Percentiles rank a stretch among this genome's conserved stretches.
These are phyloP conservation scores for Pterocles gutturalis DNA, from an alignment of 2,113 vertebrate species.

Conservation along the genomic window DNA sequence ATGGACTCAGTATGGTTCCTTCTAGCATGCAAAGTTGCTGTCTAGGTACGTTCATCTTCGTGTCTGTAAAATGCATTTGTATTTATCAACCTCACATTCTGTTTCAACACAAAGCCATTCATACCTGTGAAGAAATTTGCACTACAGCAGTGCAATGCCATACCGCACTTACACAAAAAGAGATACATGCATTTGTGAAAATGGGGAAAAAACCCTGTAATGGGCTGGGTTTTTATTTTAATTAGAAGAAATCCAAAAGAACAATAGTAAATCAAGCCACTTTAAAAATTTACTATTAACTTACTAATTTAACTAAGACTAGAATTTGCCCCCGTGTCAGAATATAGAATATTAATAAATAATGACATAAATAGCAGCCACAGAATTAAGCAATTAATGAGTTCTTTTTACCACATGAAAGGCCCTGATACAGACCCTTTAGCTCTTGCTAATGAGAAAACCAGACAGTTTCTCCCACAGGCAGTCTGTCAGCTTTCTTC, in stretches of 20 bases:
- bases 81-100: background rate
- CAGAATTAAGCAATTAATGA: constrained; percentile 66
- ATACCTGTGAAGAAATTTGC: background rate
- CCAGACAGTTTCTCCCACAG: constrained; percentile 59
- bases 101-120: background rate
- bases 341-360: constrained; percentile 66
- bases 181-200: background rate
- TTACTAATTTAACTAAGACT: constrained; percentile 53
- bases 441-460: constrained; percentile 68
- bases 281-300: background rate
- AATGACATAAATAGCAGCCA: constrained; percentile 59
- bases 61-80: background rate
- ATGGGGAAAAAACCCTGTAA: background rate
- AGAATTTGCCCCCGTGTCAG: constrained; percentile 24
- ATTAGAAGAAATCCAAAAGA: constrained; percentile 38
- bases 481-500: constrained; percentile 60
- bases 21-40: background rate
- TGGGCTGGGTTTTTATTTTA: background rate
- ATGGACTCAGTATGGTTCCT: background rate
- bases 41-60: rapidly evolving
- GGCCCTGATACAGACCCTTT: constrained; percentile 47
- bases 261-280: constrained; percentile 27
- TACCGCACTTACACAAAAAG: background rate
- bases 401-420: constrained; percentile 62
- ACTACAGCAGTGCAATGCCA: background rate